Evolutionary conservation across 2,113 vertebrate species (phyloP), one percentile per base, ranked within the genome.

Genomic region (Cephalopholis sonnerati): DNA sequence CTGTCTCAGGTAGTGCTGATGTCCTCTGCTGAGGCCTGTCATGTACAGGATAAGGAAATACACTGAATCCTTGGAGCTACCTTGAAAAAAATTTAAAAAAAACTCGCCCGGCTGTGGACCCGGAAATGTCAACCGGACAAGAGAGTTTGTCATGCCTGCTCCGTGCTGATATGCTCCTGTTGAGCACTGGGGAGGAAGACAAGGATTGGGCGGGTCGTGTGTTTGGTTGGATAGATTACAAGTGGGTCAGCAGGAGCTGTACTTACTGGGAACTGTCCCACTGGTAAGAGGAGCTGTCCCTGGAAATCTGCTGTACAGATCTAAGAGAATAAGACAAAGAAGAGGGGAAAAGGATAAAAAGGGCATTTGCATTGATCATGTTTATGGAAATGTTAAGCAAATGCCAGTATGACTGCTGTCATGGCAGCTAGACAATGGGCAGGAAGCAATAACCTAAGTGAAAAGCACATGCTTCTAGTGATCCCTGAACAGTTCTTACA

Each of bases 141-240:
- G 10, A 69, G 16, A 11, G 6, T 39, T 11, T n/a, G 4, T 46
- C 41, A 3, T 4, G 17, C 5, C 66, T n/a, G 41, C 51, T 15
- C 11, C 57, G 50, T 57, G 39, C 17, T 59, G 67, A 72, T 51
- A 65, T 12, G 24, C 1, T 59, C 16, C 15, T 2, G 9, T 9
- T 53, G 24, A 25, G 22, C 46, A 15, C 62, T 8, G 22, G 20
- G 69, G 62, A 61, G 29, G 57, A 50, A 27, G 53, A 75, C 1
- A 4, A 75, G 4, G 9, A 27, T 15, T 0, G 4, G 0, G 5
- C 1, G 1, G 48, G 62, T 18, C 0, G 2, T 7, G 9, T 69
- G 55, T 46, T 58, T 24, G 13, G 32, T 7, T 50, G 44, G 11
- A 25, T 4, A 20, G 22, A 15, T 0, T 25, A 3, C 11, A 17